These are phyloP conservation scores for Vanessa atalanta DNA, from an alignment of 1,140 invertebrate genomes.

Conservation along the genomic window DNA sequence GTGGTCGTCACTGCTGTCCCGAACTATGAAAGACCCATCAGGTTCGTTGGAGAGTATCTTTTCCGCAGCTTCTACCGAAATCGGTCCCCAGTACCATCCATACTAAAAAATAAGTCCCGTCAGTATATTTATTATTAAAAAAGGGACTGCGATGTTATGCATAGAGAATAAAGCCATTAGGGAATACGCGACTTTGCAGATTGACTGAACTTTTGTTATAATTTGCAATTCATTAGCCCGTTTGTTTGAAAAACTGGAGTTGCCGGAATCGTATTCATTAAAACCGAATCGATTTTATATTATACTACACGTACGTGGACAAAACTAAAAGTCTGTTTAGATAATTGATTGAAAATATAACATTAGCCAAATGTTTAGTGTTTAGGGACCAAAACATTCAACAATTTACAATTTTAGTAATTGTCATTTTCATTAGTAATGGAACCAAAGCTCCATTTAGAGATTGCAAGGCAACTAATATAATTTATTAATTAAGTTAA, in stretches of 20 bases:
- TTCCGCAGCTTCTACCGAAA: constrained; percentile 96
- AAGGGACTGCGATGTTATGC: neutral
- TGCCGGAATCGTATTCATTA: neutral
- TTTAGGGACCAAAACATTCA: too few species aligned
- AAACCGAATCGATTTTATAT: neutral
- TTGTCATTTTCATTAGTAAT: too few species aligned
- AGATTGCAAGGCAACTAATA: neutral
- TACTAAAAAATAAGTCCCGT: constrained; percentile 83
- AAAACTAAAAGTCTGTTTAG: too few species aligned
- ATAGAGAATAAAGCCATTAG: constrained; percentile 9
- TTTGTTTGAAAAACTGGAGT: constrained; percentile 15
- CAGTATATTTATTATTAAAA: neutral
- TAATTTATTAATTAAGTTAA: neutral
- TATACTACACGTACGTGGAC: neutral
- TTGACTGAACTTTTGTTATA: constrained; percentile 12
- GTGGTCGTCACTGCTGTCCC: constrained; percentile 97
- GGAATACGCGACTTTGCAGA: constrained; percentile 7
- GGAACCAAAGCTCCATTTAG: too few species aligned
- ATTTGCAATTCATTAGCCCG: constrained; percentile 21
- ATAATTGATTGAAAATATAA: too few species aligned
- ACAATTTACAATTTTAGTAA: too few species aligned
- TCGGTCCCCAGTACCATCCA: constrained; percentile 99
- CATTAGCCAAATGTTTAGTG: too few species aligned
- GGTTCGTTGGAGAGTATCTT: constrained; percentile 96
- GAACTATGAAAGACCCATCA: constrained; percentile 97